Evolutionary conservation across 1,140 invertebrate species (phyloP).

Genomic region (Capitella teleta): DNA sequence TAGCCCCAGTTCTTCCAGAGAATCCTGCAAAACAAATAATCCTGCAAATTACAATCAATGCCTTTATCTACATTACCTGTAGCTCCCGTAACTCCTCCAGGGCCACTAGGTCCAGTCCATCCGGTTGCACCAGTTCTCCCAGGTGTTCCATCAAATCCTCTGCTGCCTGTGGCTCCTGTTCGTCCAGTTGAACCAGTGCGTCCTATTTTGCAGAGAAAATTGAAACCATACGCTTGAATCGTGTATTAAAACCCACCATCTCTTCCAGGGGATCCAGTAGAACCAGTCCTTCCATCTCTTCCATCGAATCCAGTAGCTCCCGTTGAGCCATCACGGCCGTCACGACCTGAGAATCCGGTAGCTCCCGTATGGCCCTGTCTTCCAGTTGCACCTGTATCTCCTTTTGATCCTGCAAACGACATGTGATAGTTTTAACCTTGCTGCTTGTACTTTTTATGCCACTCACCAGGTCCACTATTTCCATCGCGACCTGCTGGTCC

Average conservation of each 20-base stretch:
- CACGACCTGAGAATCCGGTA: neutral
- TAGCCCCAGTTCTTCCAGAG: no score
- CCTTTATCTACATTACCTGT: no score
- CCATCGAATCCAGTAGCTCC: conserved; percentile 1
- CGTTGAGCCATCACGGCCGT: neutral
- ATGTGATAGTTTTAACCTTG: neutral
- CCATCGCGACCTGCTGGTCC: neutral
- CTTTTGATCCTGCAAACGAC: neutral
- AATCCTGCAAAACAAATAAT: no score
- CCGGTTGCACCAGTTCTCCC: no score
- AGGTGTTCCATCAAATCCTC: no score
- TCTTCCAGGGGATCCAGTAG: neutral
- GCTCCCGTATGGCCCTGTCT: neutral
- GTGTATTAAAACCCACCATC: no score
- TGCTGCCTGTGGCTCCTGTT: no score
- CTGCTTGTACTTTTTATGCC: neutral
- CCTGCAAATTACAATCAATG: no score
- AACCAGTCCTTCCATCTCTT: neutral
- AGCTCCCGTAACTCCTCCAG: no score
- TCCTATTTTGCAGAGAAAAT: no score
- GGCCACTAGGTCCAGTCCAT: neutral
- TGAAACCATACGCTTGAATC: no score
- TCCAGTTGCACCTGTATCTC: neutral
- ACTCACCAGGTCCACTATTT: neutral
- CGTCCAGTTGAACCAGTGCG: no score